Base-by-base conservation (phyloP, 1,140 invertebrate species). In the Drosophila pectinifera region DNA sequence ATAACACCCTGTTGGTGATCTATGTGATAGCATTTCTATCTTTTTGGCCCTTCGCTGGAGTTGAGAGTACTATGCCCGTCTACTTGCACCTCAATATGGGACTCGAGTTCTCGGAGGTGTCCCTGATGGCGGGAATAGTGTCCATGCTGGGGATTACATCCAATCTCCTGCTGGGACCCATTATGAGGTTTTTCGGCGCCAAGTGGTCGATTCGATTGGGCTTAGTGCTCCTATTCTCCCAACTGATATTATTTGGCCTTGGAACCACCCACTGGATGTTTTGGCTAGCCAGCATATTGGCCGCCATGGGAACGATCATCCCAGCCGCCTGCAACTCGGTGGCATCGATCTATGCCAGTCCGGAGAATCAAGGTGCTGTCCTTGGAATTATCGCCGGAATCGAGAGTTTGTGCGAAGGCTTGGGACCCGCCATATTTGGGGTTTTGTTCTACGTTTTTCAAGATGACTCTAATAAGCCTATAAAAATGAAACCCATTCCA, bases 21-120 rank as follows among this genome's bases (percentile, higher is more conserved):
- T 99, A 98, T 93, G 96, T 99, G 61, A 97, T 98, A 31, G 98
- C 99, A 69, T 98, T 99, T 92, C 94, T 99, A 43, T 99, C 98
- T 18, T 99, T 99, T 93, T 94, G 99, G 77, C 98, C 99, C n/a
- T 99, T 99, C 93, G 96, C 96, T 24, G 98, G 98, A 64, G 97
- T 99, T 93, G 99, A 99, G 93, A 99, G 98, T 53, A 99, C 98
- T 93, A 99, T 99, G 93, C 99, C 99, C 94, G 98, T 99, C 75
- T 99, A 99, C 93, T 95, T 99, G 42, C 98, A 97, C 94, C 94
- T 99, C 86, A 98, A 99, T 73, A 98, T 99, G 96, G 97, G 97
- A 72, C 99, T 99, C 93, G 96, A 96, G 78, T 96, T 96, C 65
- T 95, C 97, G 86, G 97, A 98, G 94, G 98, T 99, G 53, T 98